Evolutionary conservation across 2,888 invertebrate species (phyloP).

Genomic region (Palloptera scutellata): DNA sequence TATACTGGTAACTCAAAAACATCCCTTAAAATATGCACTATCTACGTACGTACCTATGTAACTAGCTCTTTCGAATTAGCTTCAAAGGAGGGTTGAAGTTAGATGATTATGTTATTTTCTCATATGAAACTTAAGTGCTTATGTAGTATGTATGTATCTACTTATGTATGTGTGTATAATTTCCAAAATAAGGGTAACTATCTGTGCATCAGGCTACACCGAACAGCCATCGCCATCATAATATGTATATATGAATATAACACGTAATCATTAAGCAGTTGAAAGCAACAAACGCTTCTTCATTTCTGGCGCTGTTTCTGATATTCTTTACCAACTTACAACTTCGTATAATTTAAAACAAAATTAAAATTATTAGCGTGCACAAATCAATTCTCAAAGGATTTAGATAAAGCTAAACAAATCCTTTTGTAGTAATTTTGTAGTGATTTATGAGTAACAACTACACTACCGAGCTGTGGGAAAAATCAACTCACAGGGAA

Average conservation of each 20-base stretch:
- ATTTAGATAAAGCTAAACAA: constrained; percentile 44
- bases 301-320: background rate
- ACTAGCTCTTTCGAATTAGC: too few relatives aligned
- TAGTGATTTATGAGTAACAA: background rate
- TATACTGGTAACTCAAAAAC: too few relatives aligned
- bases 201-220: background rate
- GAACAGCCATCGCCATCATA: constrained; percentile 3
- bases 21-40: too few relatives aligned
- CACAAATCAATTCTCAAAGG: constrained; percentile 62
- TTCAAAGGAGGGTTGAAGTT: too few relatives aligned
- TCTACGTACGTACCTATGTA: too few relatives aligned
- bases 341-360: background rate
- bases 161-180: too few relatives aligned
- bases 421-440: background rate
- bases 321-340: background rate
- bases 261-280: background rate
- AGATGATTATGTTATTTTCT: constrained; percentile 30
- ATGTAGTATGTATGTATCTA: too few relatives aligned
- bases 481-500: background rate
- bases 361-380: constrained; percentile 54
- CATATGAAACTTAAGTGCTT: constrained; percentile 7
- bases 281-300: constrained; percentile 10
- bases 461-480: too few relatives aligned
- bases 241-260: too few relatives aligned
- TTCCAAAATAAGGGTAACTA: background rate